Evolutionary conservation across 2,888 invertebrate species (phyloP).

Genomic region (Drosophila bunnanda): DNA sequence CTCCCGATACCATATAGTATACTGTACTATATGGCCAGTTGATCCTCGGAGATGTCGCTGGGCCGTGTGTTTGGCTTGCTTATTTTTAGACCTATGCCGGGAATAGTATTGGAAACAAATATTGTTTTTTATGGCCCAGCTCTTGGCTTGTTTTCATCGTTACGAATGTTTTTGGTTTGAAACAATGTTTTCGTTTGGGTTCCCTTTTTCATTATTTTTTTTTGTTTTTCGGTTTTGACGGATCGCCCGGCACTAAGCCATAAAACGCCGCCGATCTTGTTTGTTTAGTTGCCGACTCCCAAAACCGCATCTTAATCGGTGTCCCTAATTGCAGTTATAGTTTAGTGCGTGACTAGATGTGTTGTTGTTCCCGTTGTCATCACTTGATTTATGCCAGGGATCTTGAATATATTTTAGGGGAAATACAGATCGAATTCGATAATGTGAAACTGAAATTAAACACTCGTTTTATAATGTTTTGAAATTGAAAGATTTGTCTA

Average conservation of each 20-base stretch:
- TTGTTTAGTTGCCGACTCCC: constrained; percentile 61
- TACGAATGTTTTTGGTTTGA: constrained; percentile 57
- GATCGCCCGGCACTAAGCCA: constrained; percentile 70
- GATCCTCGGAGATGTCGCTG: constrained; percentile 45
- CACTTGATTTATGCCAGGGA: constrained; percentile 62
- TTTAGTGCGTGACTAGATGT: constrained; percentile 76
- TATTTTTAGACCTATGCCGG: constrained; percentile 75
- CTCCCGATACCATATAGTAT: neutral
- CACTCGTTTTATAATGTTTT: neutral
- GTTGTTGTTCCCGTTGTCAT: constrained; percentile 45
- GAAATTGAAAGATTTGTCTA: neutral
- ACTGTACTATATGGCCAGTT: constrained; percentile 6
- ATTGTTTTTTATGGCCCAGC: constrained; percentile 59
- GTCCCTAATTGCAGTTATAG: constrained; percentile 64
- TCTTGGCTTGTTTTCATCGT: constrained; percentile 57
- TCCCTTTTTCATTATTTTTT: constrained; percentile 40
- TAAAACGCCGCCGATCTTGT: constrained; percentile 67
- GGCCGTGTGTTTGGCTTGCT: constrained; percentile 57
- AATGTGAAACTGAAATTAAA: neutral
- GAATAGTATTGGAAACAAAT: constrained; percentile 81
- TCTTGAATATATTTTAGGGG: neutral
- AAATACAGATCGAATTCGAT: neutral
- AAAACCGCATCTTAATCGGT: constrained; percentile 66
- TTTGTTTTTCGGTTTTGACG: constrained; percentile 56
- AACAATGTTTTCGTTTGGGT: constrained; percentile 66